phyloP scores from a whole-genome alignment of 1,140 invertebrate genomes.

The Antheraea pernyi region DNA sequence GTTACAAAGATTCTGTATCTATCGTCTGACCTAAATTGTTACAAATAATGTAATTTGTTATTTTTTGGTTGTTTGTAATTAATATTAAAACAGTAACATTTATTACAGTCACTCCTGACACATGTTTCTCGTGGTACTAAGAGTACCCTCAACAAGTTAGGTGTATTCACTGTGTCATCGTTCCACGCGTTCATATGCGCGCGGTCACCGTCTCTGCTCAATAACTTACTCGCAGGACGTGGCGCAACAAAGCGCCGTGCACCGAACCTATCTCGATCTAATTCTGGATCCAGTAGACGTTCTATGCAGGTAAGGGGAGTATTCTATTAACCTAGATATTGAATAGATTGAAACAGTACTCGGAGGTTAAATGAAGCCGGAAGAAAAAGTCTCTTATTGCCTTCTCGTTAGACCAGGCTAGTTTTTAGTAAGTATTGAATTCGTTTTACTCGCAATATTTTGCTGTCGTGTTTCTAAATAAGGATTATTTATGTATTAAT shows the following conservation, averaged over 20 bases:
- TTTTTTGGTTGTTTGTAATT: too few relatives aligned
- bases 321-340: neutral
- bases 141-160: slow-evolving; percentile 95
- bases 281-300: slow-evolving; percentile 90
- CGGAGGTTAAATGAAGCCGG: too few relatives aligned
- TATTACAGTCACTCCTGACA: slow-evolving; percentile 92
- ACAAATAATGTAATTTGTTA: too few relatives aligned
- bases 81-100: too few relatives aligned
- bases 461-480: too few relatives aligned
- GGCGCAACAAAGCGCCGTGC: slow-evolving; percentile 93
- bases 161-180: slow-evolving; percentile 98
- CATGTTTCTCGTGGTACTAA: slow-evolving; percentile 97
- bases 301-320: slow-evolving; percentile 84
- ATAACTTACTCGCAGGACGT: slow-evolving; percentile 93
- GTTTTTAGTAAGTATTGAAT: too few relatives aligned
- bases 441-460: too few relatives aligned
- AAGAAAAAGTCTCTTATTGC: too few relatives aligned
- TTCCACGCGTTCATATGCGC: slow-evolving; percentile 99
- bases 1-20: neutral
- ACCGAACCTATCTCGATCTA: slow-evolving; percentile 92
- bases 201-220: slow-evolving; percentile 93
- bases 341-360: neutral
- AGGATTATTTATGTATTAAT: too few relatives aligned
- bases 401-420: too few relatives aligned
- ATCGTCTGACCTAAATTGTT: too few relatives aligned